Evolutionary conservation across 2,888 invertebrate genomes (phyloP), one percentile per base, ranked within the genome.

Genomic region (Eupithecia tripunctaria): DNA sequence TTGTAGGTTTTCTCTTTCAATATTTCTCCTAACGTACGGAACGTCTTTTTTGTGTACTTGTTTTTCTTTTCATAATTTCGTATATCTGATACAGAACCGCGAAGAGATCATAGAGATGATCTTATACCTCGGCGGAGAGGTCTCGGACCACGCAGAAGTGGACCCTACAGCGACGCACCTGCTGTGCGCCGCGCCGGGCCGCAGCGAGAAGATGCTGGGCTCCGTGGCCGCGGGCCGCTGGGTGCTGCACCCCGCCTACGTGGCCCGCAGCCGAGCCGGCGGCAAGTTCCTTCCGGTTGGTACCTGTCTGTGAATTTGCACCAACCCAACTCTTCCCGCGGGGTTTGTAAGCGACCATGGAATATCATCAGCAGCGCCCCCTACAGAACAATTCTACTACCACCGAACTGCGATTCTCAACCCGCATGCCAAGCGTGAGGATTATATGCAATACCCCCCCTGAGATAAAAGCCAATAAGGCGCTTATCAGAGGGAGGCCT

Each of bases 201-300:
- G 98, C 73, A 98, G 97, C 85, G 99, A 99, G 93, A 98, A 98
- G 92, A 96, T 97, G 91, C 92, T 99, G 36, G 96, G 97, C 0
- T 96, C 97, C 73, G 96, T 99, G 75, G 98, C 99, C 0, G 95
- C 97, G 0, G 99, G 99, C 25, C 96, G 97, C 82, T 99, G 98
- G 98, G 95, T 99, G 15, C 89, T 99, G n/a, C 97, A 97, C 82
- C 95, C 96, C 1, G 95, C 96, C 0, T 99, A 98, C 83, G 90
- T 98, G 1, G 95, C 96, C 7, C 95, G 96, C 64, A 97, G 97
- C 71, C 89, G 95, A 12, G 92, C 95, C 36, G 92, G 91, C 1
- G 95, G 95, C 0, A 83, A 38, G 3, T 97, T 98, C 84, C 86
- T 97, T 5, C 89, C 96, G 82, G 97, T 97, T 81, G 81, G 85